Evolutionary conservation across 2,888 invertebrate genomes (phyloP).

Genomic region (Chloroclystis v-ata): DNA sequence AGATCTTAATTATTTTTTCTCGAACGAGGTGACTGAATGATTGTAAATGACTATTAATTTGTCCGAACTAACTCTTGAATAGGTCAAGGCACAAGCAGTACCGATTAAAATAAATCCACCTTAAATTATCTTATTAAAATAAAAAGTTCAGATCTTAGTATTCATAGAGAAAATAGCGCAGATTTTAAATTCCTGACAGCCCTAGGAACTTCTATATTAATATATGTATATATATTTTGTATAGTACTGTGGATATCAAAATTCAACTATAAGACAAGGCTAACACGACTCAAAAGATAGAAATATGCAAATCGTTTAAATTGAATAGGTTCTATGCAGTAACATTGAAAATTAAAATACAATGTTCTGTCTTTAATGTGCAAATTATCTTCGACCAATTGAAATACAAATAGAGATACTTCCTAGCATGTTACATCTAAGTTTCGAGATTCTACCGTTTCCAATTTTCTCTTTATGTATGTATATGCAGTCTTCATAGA

Average conservation of each 20-base stretch:
- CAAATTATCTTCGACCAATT: constrained; percentile 22
- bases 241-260: neutral
- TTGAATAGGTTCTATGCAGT: no score
- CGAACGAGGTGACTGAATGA: neutral
- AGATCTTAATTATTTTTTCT: no score
- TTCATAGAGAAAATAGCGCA: no score
- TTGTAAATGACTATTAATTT: neutral
- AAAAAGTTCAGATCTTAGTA: no score
- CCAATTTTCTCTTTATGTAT: no score
- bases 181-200: no score
- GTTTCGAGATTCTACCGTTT: neutral
- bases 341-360: constrained; percentile 18
- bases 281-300: neutral
- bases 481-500: no score
- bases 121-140: neutral
- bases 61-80: neutral
- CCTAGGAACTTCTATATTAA: no score
- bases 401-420: neutral
- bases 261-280: neutral
- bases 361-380: constrained; percentile 24
- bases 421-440: neutral
- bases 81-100: neutral
- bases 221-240: no score
- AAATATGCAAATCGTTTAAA: constrained; percentile 14
- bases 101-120: neutral